Evolutionary conservation across 2,797 vertebrate genomes (phyloP).

Genomic region (Pseudomugil gertrudae): DNA sequence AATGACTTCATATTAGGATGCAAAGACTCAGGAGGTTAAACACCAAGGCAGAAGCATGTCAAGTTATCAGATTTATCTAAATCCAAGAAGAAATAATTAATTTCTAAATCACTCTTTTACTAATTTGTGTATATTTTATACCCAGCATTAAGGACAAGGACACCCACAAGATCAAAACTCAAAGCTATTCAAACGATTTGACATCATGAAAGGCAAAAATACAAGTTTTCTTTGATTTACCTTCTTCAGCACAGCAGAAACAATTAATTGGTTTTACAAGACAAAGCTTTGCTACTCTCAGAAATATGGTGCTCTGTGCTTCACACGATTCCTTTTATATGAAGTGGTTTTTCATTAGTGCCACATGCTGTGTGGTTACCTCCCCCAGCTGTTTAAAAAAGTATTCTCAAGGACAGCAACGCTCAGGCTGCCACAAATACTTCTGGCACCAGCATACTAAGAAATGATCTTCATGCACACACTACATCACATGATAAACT

Average conservation of each 20-base stretch:
- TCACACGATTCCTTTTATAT: constrained; percentile 8
- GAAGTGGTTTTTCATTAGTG: constrained; percentile 2
- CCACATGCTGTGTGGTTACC: constrained; percentile 11
- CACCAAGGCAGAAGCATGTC: not conserved
- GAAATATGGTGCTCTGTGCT: not conserved
- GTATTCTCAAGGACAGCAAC: constrained; percentile 14
- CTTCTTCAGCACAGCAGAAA: not conserved
- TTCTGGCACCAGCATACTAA: constrained; percentile 16
- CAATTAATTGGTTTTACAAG: constrained; percentile 4
- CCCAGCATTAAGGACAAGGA: not conserved
- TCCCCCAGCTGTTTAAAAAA: constrained; percentile 38
- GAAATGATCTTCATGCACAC: not conserved
- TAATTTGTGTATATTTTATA: not conserved
- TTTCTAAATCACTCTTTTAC: not conserved
- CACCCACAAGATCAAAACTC: not conserved
- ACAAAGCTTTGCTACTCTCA: not conserved
- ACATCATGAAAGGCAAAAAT: not conserved
- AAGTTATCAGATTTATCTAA: not conserved
- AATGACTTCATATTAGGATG: too few species aligned
- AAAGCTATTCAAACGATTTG: not conserved
- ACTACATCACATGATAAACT: constrained; percentile 40
- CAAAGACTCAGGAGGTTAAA: not conserved
- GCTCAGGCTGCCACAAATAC: constrained; percentile 17
- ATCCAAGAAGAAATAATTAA: not conserved
- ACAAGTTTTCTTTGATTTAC: not conserved